Conservation (phyloP, 1,140 invertebrate genomes). For the Akabosia matsudoensis region DNA sequence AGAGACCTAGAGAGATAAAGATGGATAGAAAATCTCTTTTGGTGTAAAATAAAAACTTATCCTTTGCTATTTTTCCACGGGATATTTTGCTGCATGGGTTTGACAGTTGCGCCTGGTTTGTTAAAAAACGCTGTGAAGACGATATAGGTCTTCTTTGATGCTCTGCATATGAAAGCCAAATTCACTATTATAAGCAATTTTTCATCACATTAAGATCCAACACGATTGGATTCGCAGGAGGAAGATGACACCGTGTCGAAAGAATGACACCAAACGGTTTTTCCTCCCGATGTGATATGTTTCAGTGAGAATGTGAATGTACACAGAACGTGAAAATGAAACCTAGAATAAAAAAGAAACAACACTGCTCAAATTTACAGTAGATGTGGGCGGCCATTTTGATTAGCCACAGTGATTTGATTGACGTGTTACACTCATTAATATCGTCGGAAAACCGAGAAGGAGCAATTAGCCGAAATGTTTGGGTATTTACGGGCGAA, state of each 20-base stretch:
- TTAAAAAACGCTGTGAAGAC: neutral
- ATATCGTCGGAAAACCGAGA: too few species aligned
- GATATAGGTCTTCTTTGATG: too few species aligned
- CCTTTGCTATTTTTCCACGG: neutral
- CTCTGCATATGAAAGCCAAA: neutral
- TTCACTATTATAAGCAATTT: neutral
- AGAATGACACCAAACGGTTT: neutral
- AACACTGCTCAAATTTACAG: too few species aligned
- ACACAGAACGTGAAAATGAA: too few species aligned
- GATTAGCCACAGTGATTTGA: too few species aligned
- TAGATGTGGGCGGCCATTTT: too few species aligned
- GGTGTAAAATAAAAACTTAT: neutral
- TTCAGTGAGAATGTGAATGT: too few species aligned
- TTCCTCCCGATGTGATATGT: neutral
- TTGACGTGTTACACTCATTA: too few species aligned
- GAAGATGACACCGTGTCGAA: slow-evolving; percentile 12
- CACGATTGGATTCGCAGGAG: neutral
- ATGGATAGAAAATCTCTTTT: neutral
- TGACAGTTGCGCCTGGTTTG: neutral
- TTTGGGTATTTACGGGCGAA: too few species aligned
- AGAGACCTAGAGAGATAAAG: neutral
- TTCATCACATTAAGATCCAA: neutral
- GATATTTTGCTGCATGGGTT: neutral
- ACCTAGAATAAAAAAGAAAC: too few species aligned
- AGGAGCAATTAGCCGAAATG: too few species aligned